Evolutionary conservation across 2,113 vertebrate species (phyloP), one percentile per base, ranked within the genome.

Genomic region (Hippocampus mohnikei): DNA sequence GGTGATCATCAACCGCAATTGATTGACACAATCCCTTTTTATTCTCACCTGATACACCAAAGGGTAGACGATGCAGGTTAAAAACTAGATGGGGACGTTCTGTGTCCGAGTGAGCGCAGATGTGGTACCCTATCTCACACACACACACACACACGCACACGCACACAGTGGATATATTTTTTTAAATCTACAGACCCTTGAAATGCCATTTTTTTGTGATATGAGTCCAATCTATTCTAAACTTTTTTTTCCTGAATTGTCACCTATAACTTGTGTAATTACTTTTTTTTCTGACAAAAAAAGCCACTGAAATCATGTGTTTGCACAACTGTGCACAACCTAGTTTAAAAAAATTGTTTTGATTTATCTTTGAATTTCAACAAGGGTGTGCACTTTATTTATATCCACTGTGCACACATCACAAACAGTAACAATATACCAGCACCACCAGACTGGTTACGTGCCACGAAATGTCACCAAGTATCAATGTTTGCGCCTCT

Each of bases 401-500:
- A 1, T 27, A 58, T 27, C 23, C 55, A 13, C 23, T 13, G 23
- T 56, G 11, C 55, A 27, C 23, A 56, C 55, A 56, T 67, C 48
- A 76, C 46, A 56, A 23, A 13, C 40, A 23, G 40, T 13, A 42
- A 27, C 40, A 42, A 63, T 42, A 27, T 18, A 60, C 66, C 69
- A 56, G 76, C 67, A 41, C 41, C 70, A 76, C 65, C 58, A 70
- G 74, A 41, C 66, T 46, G 69, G 72, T 73, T 46, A 16, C 78
- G 76, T 81, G 80, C 74, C 72, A 80, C 72, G 52, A 74, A 55
- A 62, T 72, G 81, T 71, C 83, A 85, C 87, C 66, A 66, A 76
- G 76, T 89, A 87, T 82, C 80, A 73, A 81, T 83, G 83, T 82
- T 85, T 88, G 12, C 85, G 77, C 63, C 75, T 89, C 81, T 86